A percentile compares a stretch with the other conserved stretches of the same genome.
phyloP scores from a whole-genome alignment of 2,888 invertebrate genomes.

The Brachynemurus nebulosus region DNA sequence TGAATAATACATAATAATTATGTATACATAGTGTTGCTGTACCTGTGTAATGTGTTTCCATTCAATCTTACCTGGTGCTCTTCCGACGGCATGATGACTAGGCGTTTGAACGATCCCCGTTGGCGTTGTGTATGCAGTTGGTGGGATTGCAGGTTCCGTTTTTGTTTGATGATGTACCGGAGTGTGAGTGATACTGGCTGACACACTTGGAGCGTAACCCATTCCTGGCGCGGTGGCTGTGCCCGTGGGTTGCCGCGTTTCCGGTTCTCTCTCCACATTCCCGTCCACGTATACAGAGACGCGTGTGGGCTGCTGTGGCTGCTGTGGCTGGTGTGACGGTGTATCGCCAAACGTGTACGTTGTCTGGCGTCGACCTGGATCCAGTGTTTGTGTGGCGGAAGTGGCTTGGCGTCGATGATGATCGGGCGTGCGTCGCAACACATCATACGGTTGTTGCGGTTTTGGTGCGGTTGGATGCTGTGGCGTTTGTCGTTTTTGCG shows the following conservation, averaged over 20 bases:
- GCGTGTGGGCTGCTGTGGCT: no score
- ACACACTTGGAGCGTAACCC: neutral
- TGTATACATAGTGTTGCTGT: no score
- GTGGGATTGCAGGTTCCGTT: no score
- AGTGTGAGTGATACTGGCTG: neutral
- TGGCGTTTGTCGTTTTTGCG: slow-evolving; percentile 15
- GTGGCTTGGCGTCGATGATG: slow-evolving; percentile 11
- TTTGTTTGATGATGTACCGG: no score
- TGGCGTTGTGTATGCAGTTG: neutral
- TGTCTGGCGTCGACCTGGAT: slow-evolving; percentile 2
- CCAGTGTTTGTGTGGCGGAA: slow-evolving; percentile 2
- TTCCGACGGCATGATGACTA: no score
- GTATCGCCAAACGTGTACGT: neutral
- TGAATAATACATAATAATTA: no score
- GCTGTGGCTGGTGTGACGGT: neutral
- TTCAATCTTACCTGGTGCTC: no score
- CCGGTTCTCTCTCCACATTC: no score
- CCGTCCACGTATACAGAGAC: no score
- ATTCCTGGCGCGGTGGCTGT: neutral
- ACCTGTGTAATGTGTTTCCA: no score
- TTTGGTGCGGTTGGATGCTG: slow-evolving; percentile 10
- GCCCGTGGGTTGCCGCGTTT: no score
- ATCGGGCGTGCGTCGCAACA: slow-evolving; percentile 9
- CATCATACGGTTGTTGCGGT: slow-evolving; percentile 12
- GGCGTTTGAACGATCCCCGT: slow-evolving; percentile 32